Evolutionary conservation across 2,888 invertebrate species (phyloP).

Genomic region (Andrena bucephala): DNA sequence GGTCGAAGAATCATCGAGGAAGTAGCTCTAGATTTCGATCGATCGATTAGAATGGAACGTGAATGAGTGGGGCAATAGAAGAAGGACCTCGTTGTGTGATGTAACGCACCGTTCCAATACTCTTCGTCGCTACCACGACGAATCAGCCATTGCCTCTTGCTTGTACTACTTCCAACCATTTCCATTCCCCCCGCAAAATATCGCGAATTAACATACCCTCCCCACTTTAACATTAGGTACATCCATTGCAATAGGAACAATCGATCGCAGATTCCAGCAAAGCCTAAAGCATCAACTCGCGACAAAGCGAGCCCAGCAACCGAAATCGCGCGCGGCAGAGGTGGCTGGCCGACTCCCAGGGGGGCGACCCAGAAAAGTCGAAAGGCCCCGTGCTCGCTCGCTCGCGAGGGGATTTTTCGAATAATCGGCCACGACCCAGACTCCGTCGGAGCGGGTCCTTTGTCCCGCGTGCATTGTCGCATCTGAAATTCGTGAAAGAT

Average conservation of each 20-base stretch:
- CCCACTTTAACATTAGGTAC: no score
- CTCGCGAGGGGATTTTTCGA: conserved; percentile 33
- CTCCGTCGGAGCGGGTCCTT: conserved; percentile 33
- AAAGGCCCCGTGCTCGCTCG: background rate
- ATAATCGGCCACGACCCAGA: conserved; percentile 58
- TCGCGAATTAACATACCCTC: background rate
- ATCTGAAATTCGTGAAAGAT: conserved; percentile 61
- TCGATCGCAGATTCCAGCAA: no score
- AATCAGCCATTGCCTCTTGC: background rate
- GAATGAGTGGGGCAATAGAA: conserved; percentile 27
- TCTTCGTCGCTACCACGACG: background rate
- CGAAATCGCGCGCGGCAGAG: background rate
- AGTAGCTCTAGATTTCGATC: conserved; percentile 38
- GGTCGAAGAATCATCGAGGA: conserved; percentile 20
- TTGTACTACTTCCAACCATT: background rate
- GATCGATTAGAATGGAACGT: conserved; percentile 35
- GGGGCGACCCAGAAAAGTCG: conserved; percentile 7
- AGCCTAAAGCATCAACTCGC: no score
- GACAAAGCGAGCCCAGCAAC: no score
- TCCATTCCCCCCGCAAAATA: background rate
- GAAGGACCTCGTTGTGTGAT: conserved; percentile 35
- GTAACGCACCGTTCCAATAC: background rate
- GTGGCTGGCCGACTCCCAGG: background rate
- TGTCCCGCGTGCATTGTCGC: conserved; percentile 45
- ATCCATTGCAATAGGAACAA: no score